phyloP scores from a whole-genome alignment of 2,113 vertebrate species.

The Forbesichthys papilliferus region DNA sequence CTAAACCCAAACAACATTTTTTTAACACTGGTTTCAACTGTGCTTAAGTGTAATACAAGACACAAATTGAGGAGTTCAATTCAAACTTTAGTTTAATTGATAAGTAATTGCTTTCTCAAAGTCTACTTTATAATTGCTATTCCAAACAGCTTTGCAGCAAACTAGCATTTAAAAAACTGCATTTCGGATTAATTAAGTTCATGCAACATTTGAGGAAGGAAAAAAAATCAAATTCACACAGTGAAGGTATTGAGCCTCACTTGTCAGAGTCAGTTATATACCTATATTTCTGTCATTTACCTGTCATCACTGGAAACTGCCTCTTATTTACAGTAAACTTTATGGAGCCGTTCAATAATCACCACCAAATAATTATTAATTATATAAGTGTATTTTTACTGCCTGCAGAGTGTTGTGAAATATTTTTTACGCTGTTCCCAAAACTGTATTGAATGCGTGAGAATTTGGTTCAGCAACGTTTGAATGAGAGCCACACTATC shows the following conservation, averaged over 20 bases:
- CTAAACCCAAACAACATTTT: too few species aligned
- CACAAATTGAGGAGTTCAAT: background rate
- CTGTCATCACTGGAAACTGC: conserved; percentile 1
- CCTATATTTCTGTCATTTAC: background rate
- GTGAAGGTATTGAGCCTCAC: conserved; percentile 25
- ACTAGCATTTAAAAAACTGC: conserved; percentile 52
- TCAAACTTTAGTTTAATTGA: conserved; percentile 20
- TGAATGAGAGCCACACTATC: too few species aligned
- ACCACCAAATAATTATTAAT: too few species aligned
- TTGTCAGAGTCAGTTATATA: conserved; percentile 33
- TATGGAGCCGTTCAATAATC: background rate
- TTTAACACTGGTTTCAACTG: too few species aligned
- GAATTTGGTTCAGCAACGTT: too few species aligned
- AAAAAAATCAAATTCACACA: conserved; percentile 27
- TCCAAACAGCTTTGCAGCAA: conserved; percentile 47
- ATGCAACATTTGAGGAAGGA: conserved; percentile 60
- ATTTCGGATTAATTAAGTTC: conserved; percentile 59
- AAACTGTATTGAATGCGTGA: too few species aligned
- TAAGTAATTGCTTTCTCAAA: conserved; percentile 22
- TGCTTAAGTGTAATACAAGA: too few species aligned
- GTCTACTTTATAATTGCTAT: conserved; percentile 30
- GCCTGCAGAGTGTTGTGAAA: too few species aligned
- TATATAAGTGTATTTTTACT: too few species aligned
- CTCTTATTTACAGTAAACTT: too few species aligned
- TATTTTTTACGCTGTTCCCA: too few species aligned